A percentile compares a stretch with the other conserved stretches of the same genome.
Evolutionary conservation across 2,888 invertebrate genomes (phyloP).

Genomic region (Machimus atricapillus): DNA sequence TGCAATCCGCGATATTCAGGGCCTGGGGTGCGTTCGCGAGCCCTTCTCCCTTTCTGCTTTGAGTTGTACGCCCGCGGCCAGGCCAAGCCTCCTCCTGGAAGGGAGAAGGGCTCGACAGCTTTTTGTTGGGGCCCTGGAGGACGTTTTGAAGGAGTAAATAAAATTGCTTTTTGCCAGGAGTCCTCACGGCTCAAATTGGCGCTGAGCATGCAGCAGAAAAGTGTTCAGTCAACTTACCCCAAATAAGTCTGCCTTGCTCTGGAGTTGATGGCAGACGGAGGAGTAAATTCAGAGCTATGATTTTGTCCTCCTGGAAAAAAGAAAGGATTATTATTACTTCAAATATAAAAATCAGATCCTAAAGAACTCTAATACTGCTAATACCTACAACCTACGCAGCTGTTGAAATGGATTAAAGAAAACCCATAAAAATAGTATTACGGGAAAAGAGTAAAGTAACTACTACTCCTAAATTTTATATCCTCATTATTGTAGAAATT

Average conservation of each 20-base stretch:
- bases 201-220: background rate
- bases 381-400: too few species aligned
- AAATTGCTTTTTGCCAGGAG: background rate
- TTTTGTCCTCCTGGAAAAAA: background rate
- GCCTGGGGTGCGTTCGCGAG: background rate
- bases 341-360: too few species aligned
- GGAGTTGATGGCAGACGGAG: background rate
- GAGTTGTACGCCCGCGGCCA: background rate
- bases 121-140: background rate
- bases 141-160: background rate
- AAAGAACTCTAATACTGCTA: too few species aligned
- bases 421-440: too few species aligned
- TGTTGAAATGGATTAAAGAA: too few species aligned
- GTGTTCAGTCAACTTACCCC: background rate
- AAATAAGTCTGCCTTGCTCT: background rate
- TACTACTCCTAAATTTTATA: too few species aligned
- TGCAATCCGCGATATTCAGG: background rate
- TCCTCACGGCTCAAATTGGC: background rate
- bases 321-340: background rate
- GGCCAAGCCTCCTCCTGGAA: background rate
- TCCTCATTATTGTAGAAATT: too few species aligned
- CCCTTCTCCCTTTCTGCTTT: background rate
- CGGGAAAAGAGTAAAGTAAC: too few species aligned
- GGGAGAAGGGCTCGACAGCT: background rate
- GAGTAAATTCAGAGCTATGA: background rate